These are phyloP conservation scores for Antitype chi DNA, from an alignment of 2,888 invertebrate species.

Conservation along the genomic window DNA sequence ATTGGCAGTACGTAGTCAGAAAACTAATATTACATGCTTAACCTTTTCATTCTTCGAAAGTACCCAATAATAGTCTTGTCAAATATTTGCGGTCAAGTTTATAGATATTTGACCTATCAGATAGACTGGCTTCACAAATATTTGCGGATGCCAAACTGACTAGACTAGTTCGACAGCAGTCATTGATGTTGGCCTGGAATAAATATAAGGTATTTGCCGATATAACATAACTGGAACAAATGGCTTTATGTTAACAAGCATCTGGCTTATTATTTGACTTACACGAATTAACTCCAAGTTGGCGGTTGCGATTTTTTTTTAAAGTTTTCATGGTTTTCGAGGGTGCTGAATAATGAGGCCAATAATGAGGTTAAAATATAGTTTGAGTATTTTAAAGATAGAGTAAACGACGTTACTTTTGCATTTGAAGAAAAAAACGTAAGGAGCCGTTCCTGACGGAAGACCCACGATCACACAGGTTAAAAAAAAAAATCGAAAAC, in stretches of 20 bases:
- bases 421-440: too few species aligned
- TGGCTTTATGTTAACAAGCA: background rate
- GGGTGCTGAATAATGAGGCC: too few species aligned
- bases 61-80: background rate
- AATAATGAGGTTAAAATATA: too few species aligned
- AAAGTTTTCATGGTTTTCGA: too few species aligned
- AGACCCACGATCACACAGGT: too few species aligned
- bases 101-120: slow-evolving; percentile 9
- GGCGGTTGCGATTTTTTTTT: too few species aligned
- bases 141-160: slow-evolving; percentile 34
- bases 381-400: too few species aligned
- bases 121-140: slow-evolving; percentile 24
- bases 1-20: background rate
- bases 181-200: background rate
- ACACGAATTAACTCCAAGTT: too few species aligned
- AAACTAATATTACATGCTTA: background rate
- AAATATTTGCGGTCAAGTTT: slow-evolving; percentile 21
- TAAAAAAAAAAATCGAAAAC: background rate
- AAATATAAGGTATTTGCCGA: slow-evolving; percentile 11
- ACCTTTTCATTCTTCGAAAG: background rate
- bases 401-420: too few species aligned
- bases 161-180: background rate
- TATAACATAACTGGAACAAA: background rate
- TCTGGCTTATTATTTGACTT: too few species aligned
- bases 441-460: too few species aligned